Evolutionary conservation across 2,888 invertebrate species (phyloP).

Genomic region (Phymatocera aterrima): DNA sequence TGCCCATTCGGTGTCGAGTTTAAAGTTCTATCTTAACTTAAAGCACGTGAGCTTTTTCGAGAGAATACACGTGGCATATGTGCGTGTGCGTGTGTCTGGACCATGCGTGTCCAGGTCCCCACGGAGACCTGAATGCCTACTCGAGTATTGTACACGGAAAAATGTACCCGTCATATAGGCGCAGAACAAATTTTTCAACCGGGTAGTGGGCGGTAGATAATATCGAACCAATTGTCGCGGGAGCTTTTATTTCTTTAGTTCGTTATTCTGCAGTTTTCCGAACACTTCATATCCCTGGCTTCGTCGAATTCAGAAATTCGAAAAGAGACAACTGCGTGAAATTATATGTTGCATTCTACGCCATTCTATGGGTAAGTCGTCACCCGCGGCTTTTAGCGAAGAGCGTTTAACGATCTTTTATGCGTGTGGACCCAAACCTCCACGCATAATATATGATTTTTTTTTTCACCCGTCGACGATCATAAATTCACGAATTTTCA

Average conservation of each 20-base stretch:
- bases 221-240: not conserved
- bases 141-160: not conserved
- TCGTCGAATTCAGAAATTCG: not conserved
- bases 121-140: constrained; percentile 18
- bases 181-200: not conserved
- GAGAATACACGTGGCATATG: not conserved
- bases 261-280: not conserved
- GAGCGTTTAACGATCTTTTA: not conserved
- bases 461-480: constrained; percentile 23
- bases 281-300: not conserved
- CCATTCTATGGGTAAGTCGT: not conserved
- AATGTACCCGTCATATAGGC: too few relatives aligned
- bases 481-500: constrained; percentile 19
- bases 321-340: not conserved
- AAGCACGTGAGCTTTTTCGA: too few relatives aligned
- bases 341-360: not conserved
- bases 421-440: not conserved
- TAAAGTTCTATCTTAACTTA: not conserved
- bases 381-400: not conserved
- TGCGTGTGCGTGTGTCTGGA: not conserved
- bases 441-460: not conserved
- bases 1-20: not conserved
- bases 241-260: not conserved
- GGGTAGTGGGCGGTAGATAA: not conserved
- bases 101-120: not conserved